These are phyloP conservation scores for Melolontha melolontha DNA, from an alignment of 2,888 invertebrate genomes.

Conservation along the genomic window DNA sequence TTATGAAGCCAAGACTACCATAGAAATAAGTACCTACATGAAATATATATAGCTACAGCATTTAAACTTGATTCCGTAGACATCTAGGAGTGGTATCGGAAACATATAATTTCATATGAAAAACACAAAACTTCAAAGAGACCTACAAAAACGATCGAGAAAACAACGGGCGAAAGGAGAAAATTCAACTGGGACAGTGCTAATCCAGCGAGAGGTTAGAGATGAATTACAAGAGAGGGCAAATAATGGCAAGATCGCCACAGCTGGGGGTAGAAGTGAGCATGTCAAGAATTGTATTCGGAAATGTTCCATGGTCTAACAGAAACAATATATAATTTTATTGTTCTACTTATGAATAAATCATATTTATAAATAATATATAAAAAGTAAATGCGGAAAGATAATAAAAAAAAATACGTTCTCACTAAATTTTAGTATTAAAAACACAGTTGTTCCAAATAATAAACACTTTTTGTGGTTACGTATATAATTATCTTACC, in stretches of 20 bases:
- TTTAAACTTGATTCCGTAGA: neutral
- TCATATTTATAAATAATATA: no score
- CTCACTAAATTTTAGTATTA: no score
- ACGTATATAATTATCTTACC: no score
- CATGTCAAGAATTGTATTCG: slow-evolving; percentile 34
- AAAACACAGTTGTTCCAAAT: no score
- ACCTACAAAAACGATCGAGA: slow-evolving; percentile 1
- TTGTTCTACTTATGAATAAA: no score
- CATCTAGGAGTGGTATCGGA: slow-evolving; percentile 6
- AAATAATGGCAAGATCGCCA: slow-evolving; percentile 11
- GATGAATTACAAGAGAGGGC: slow-evolving; percentile 10
- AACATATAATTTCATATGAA: neutral
- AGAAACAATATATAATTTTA: no score
- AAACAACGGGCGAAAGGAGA: slow-evolving; percentile 6
- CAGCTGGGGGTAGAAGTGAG: slow-evolving; percentile 28
- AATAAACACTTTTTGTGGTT: no score
- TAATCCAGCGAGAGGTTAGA: slow-evolving; percentile 23
- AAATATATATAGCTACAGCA: neutral
- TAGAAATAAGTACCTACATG: neutral
- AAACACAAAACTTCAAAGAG: neutral
- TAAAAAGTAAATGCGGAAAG: no score
- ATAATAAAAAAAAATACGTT: no score
- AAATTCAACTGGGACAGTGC: slow-evolving; percentile 9
- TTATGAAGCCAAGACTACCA: no score
- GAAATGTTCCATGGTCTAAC: neutral